Conservation (phyloP, 2,797 vertebrate genomes). For the Epinephelus coioides region DNA sequence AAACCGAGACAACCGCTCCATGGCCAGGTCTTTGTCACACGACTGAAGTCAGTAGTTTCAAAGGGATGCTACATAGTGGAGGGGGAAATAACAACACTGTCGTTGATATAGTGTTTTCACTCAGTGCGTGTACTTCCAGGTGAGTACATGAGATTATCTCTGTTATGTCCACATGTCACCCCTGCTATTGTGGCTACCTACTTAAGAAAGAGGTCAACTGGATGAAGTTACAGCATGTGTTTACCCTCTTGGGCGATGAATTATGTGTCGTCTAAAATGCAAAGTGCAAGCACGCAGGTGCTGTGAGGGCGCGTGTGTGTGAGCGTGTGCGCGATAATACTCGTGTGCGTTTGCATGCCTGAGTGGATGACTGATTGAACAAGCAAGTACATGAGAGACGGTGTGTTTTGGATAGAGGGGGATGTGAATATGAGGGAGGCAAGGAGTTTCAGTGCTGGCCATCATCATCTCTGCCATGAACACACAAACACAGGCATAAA, state of each 20-base stretch:
- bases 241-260: slow-evolving; percentile 72
- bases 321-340: slow-evolving; percentile 45
- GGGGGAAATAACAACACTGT: slow-evolving; percentile 46
- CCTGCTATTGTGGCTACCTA: slow-evolving; percentile 68
- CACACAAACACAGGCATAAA: slow-evolving; percentile 44
- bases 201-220: slow-evolving; percentile 81
- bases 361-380: slow-evolving; percentile 74
- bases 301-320: slow-evolving; percentile 54
- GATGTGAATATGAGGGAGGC: slow-evolving; percentile 38
- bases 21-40: slow-evolving; percentile 66
- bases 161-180: slow-evolving; percentile 64
- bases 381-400: slow-evolving; percentile 61
- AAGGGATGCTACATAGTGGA: slow-evolving; percentile 50
- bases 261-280: slow-evolving; percentile 77
- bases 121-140: slow-evolving; percentile 44
- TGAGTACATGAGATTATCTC: slow-evolving; percentile 62
- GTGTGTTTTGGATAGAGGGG: slow-evolving; percentile 47
- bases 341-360: slow-evolving; percentile 59
- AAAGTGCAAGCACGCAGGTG: slow-evolving; percentile 77
- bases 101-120: slow-evolving; percentile 50
- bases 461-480: slow-evolving; percentile 54
- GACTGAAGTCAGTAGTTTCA: slow-evolving; percentile 63
- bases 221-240: slow-evolving; percentile 76
- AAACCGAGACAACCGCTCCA: slow-evolving; percentile 64
- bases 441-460: slow-evolving; percentile 46